Percentiles rank a stretch among this genome's conserved stretches.
These are phyloP conservation scores for Polyommatus iphigenia DNA, from an alignment of 2,888 invertebrate species.

Conservation along the genomic window DNA sequence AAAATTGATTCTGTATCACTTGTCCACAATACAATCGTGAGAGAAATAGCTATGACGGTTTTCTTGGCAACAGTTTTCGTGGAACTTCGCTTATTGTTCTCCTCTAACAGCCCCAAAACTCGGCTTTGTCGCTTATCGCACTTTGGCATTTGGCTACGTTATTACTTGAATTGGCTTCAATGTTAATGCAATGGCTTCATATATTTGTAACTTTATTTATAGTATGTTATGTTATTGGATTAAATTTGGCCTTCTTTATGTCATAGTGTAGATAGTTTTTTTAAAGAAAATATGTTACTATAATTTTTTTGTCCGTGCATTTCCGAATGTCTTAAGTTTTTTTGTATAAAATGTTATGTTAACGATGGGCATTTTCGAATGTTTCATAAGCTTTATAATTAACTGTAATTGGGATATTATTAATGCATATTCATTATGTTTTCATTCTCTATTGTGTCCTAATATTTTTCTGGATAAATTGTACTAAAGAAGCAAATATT, in stretches of 20 bases:
- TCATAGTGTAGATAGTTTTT: background rate
- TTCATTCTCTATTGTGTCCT: background rate
- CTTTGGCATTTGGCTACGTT: background rate
- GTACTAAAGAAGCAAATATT: too few species aligned
- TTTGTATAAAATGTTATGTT: background rate
- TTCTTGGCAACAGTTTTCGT: slow-evolving; percentile 7
- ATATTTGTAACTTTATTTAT: background rate
- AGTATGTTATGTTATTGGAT: background rate
- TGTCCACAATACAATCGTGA: background rate
- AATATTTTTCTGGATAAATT: background rate
- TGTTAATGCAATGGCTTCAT: background rate
- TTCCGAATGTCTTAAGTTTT: background rate
- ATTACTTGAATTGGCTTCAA: background rate
- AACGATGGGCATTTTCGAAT: background rate
- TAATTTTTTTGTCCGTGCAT: too few species aligned
- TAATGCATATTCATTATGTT: background rate
- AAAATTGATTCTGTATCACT: background rate
- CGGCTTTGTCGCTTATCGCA: background rate
- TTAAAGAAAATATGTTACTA: background rate
- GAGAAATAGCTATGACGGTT: background rate
- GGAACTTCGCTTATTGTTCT: slow-evolving; percentile 1
- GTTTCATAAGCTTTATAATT: background rate
- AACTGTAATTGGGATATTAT: background rate
- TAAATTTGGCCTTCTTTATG: background rate
- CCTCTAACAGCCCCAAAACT: background rate